These are phyloP conservation scores for Seira musarum DNA, from an alignment of 2,888 invertebrate species.

Conservation along the genomic window DNA sequence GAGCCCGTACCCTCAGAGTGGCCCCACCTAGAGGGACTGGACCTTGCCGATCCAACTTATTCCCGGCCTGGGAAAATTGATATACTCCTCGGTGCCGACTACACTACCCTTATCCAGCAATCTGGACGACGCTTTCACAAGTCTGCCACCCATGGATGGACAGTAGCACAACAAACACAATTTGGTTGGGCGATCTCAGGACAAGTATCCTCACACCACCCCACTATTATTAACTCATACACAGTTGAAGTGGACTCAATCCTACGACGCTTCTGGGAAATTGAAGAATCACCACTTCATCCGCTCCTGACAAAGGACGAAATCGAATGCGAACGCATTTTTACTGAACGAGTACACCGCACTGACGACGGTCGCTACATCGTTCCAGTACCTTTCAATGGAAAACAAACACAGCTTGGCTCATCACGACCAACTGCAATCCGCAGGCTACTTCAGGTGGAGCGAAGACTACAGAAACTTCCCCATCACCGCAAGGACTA, in stretches of 20 bases:
- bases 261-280: conserved; percentile 40
- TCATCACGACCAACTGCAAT: conserved; percentile 1
- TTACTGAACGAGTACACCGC: not conserved
- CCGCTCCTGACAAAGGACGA: not conserved
- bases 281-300: conserved; percentile 20
- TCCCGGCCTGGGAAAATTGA: conserved; percentile 27
- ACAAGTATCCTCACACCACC: too few relatives aligned
- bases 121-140: too few relatives aligned
- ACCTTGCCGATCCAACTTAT: conserved; percentile 50
- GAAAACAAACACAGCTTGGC: conserved; percentile 6
- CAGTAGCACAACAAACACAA: too few relatives aligned
- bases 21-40: conserved; percentile 24
- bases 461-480: conserved; percentile 36
- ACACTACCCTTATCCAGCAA: too few relatives aligned
- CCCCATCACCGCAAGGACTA: conserved; percentile 54
- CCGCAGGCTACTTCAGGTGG: conserved; percentile 24
- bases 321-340: conserved; percentile 20
- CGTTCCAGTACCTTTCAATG: conserved; percentile 46
- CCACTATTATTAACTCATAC: too few relatives aligned
- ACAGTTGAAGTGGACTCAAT: not conserved
- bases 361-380: conserved; percentile 20
- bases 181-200: too few relatives aligned
- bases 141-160: too few relatives aligned
- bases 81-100: conserved; percentile 51
- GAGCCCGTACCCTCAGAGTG: not conserved